Evolutionary conservation across 1,140 invertebrate genomes (phyloP), one percentile per base, ranked within the genome.

Genomic region (Trichomalopsis sarcophagae): DNA sequence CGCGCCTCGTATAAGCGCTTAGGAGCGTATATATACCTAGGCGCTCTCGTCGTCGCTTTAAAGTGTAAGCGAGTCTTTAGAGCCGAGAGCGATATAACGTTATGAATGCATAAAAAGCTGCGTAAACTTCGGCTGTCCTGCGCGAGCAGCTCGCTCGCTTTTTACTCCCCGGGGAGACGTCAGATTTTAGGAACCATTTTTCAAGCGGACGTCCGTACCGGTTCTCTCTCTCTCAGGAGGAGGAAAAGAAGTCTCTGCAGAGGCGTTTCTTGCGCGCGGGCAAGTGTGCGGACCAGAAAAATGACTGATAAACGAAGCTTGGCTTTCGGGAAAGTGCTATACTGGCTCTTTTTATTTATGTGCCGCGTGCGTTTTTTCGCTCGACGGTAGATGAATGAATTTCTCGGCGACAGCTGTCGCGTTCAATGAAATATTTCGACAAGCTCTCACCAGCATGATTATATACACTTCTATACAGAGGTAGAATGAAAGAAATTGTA

Each of bases 41-140:
- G 80, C 74, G 47, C 74, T 66, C 11, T 50, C 47, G 27, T 14
- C 84, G 17, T 85, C 85, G 87, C 23, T 82, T 83, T 87, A 88
- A 89, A 89, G 86, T 87, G 87, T 88, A 89, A 90, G 86, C 87
- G 88, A 90, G 88, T 89, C 89, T 87, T 81, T 77, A 84, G 69
- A 69, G 84, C 86, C 81, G 83, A 75, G 75, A 27, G 82, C 73
- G 86, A 87, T 90, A 89, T 89, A 89, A 88, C 88, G 87, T 90
- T 89, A 91, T 90, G 90, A 91, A 91, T 91, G 90, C 87, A 89
- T 91, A 90, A 90, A 90, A 89, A 89, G 86, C 87, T 87, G 74
- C 86, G 88, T 86, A 88, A 89, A 91, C 86, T 90, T 87, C 78
- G 87, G 87, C 82, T 85, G 88, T 87, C 87, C 85, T 30, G 23